Evolutionary conservation across 2,797 vertebrate species (phyloP).

Genomic region (Eurystomus glaucurus): DNA sequence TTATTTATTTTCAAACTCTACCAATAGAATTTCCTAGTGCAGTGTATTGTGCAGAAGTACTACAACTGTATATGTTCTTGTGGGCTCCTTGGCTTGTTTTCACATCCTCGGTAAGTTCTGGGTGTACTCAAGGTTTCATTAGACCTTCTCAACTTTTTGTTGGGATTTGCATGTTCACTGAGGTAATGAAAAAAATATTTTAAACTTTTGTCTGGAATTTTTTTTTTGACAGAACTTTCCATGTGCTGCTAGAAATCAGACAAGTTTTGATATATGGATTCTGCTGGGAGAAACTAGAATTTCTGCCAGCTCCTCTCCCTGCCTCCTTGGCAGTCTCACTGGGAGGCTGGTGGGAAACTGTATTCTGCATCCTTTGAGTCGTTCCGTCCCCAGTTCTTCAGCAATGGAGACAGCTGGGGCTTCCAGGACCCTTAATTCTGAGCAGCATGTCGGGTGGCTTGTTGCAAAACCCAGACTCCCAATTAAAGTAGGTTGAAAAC

Average conservation of each 20-base stretch:
- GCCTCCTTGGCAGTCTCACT: slow-evolving; percentile 26
- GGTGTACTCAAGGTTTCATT: neutral
- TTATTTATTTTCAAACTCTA: neutral
- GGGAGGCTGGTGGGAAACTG: neutral
- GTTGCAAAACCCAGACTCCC: neutral
- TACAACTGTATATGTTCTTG: neutral
- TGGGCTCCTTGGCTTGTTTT: neutral
- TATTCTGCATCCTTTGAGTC: neutral
- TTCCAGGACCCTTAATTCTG: slow-evolving; percentile 27
- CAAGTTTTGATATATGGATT: slow-evolving; percentile 37
- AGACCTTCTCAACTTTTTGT: neutral
- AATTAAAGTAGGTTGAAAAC: neutral
- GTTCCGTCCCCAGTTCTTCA: slow-evolving; percentile 8
- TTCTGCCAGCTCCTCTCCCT: slow-evolving; percentile 43
- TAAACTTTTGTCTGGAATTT: neutral
- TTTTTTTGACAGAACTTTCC: slow-evolving; percentile 11
- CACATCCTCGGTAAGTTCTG: neutral
- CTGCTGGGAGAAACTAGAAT: slow-evolving; percentile 15
- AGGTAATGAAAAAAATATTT: neutral
- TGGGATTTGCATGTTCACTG: neutral
- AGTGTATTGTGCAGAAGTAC: neutral
- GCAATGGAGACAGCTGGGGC: slow-evolving; percentile 16
- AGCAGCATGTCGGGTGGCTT: slow-evolving; percentile 27
- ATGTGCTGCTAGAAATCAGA: slow-evolving; percentile 28
- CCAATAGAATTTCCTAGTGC: neutral